Conservation (phyloP, 2,113 vertebrate genomes). For the Tenebrosternarchus preto region DNA sequence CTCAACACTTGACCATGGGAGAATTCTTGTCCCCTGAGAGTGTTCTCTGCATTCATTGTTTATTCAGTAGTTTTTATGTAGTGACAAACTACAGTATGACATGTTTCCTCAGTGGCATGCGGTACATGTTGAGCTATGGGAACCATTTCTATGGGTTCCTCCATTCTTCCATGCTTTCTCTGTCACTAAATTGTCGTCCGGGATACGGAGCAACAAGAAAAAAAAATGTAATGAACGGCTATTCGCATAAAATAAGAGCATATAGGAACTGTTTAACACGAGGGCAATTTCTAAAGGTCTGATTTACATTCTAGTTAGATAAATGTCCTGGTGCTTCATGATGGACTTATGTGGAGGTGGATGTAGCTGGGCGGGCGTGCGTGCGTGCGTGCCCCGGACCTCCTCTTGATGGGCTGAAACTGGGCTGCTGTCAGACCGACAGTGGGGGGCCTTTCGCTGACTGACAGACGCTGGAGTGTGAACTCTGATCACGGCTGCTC, state of each 20-base stretch:
- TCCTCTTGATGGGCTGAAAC: neutral
- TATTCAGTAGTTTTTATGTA: neutral
- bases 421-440: neutral
- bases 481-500: neutral
- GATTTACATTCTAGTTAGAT: neutral
- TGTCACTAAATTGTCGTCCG: neutral
- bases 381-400: too few relatives aligned
- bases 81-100: conserved; percentile 7
- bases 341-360: neutral
- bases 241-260: neutral
- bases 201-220: neutral
- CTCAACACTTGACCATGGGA: neutral
- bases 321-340: neutral
- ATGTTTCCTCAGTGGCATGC: conserved; percentile 10
- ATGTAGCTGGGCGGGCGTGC: too few relatives aligned
- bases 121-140: too few relatives aligned
- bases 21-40: neutral
- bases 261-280: neutral
- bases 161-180: neutral
- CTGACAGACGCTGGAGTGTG: neutral
- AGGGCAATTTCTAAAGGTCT: neutral
- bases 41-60: neutral
- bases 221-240: neutral
- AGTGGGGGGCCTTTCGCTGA: neutral
- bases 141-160: neutral